Evolutionary conservation across 2,797 vertebrate genomes (phyloP).

Genomic region (Numenius phaeopus): DNA sequence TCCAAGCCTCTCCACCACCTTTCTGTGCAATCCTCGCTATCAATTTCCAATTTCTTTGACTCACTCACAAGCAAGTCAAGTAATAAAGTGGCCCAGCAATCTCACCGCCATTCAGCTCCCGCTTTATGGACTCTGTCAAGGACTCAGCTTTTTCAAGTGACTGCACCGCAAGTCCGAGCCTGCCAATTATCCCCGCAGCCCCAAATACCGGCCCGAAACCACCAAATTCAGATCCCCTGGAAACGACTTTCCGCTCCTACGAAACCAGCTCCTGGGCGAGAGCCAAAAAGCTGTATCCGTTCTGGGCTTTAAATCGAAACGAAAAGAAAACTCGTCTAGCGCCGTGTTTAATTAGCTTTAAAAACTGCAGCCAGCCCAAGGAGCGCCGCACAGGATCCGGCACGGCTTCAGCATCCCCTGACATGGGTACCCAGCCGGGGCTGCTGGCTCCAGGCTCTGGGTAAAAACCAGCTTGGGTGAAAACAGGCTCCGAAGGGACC

Average conservation of each 20-base stretch:
- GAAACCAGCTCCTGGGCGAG: not conserved
- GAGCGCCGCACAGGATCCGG: not conserved
- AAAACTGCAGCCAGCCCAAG: not conserved
- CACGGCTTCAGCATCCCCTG: accelerated
- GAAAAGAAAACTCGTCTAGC: not conserved
- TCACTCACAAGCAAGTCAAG: not conserved
- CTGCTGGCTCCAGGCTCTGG: not conserved
- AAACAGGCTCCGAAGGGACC: not conserved
- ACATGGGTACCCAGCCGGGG: accelerated
- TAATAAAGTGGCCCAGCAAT: not conserved
- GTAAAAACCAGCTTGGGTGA: not conserved
- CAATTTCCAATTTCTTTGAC: not conserved
- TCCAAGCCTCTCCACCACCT: not conserved
- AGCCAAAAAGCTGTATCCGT: not conserved
- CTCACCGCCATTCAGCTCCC: not conserved
- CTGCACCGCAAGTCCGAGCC: not conserved
- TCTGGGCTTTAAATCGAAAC: not conserved
- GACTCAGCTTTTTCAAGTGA: not conserved
- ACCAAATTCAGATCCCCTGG: accelerated
- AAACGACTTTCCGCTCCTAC: not conserved
- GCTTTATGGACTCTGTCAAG: not conserved
- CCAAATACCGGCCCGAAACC: not conserved
- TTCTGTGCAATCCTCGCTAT: not conserved
- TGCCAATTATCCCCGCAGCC: not conserved
- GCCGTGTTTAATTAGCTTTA: not conserved